Evolutionary conservation across 2,797 vertebrate genomes (phyloP).

Genomic region (Lepidocolaptes lacrymiger): DNA sequence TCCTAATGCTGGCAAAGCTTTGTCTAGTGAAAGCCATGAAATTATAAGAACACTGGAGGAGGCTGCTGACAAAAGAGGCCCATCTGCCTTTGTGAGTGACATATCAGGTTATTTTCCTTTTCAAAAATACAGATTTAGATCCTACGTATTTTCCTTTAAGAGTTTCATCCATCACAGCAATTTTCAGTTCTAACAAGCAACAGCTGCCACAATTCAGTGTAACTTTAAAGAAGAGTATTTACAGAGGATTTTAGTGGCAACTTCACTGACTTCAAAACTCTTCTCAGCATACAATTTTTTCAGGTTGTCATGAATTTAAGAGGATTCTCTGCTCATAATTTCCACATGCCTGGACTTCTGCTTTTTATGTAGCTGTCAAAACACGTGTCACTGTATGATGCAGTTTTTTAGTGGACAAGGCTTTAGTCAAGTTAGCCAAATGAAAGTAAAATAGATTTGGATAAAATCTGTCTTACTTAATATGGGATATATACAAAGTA

Average conservation of each 20-base stretch:
- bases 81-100: not conserved
- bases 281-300: constrained; percentile 22
- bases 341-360: not conserved
- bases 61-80: not conserved
- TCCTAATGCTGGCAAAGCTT: not conserved
- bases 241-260: not conserved
- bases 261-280: constrained; percentile 34
- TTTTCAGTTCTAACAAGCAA: not conserved
- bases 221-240: not conserved
- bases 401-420: not conserved
- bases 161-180: not conserved
- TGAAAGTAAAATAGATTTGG: not conserved
- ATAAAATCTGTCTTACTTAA: not conserved
- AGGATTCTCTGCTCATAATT: constrained; percentile 1
- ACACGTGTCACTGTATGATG: not conserved
- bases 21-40: not conserved
- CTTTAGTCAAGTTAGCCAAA: not conserved
- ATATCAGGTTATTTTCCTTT: not conserved
- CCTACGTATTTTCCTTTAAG: not conserved
- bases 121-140: not conserved
- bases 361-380: not conserved
- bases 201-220: not conserved
- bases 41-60: not conserved
- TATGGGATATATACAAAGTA: not conserved
- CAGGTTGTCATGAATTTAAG: constrained; percentile 36